Percentiles rank a stretch among this genome's conserved stretches.
These are phyloP conservation scores for Psittacula derbiana DNA, from an alignment of 2,797 vertebrate species.

Conservation along the genomic window DNA sequence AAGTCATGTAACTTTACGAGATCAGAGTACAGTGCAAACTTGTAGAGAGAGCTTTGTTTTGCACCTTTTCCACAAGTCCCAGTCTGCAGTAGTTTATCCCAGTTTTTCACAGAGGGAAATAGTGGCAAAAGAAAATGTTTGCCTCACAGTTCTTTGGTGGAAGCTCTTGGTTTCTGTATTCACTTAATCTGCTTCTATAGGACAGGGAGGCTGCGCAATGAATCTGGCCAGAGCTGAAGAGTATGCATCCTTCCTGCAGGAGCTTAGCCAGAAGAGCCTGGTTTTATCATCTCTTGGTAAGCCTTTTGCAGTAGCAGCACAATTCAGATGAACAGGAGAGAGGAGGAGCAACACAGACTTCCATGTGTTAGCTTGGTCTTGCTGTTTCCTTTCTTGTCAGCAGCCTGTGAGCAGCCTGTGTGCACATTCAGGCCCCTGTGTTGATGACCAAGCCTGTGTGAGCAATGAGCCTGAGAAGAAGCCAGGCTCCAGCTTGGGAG, in stretches of 20 bases:
- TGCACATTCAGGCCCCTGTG: neutral
- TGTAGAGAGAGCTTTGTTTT: neutral
- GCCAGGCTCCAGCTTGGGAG: neutral
- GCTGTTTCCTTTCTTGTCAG: neutral
- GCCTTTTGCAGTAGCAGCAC: neutral
- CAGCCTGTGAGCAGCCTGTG: neutral
- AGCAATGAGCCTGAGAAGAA: neutral
- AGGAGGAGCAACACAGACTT: neutral
- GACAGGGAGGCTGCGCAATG: neutral
- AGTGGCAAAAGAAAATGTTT: neutral
- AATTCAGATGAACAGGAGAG: neutral
- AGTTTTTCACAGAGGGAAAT: neutral
- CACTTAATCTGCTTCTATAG: neutral
- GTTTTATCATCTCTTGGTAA: neutral
- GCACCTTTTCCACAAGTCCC: neutral
- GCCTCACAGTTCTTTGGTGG: neutral
- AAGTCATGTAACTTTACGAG: neutral
- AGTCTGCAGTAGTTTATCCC: neutral
- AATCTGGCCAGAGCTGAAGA: neutral
- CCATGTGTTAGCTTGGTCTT: neutral
- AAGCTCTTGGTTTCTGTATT: neutral
- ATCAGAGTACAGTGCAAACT: neutral
- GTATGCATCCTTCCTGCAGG: neutral
- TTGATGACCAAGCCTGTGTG: neutral
- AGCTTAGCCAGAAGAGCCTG: neutral